These are phyloP conservation scores for Embidobia sp. DNA, from an alignment of 2,888 invertebrate species.

Conservation along the genomic window DNA sequence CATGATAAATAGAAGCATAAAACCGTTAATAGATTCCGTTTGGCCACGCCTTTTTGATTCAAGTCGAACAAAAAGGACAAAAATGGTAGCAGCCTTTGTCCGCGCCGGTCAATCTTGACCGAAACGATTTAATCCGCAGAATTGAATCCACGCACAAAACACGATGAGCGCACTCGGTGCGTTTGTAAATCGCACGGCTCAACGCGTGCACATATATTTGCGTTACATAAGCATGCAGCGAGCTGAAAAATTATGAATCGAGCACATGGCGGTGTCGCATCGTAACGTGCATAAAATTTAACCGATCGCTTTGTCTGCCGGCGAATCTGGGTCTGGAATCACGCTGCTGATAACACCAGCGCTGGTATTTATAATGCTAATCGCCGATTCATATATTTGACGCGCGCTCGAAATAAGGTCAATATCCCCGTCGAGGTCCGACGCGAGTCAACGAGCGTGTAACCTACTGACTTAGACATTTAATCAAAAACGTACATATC, in stretches of 20 bases:
- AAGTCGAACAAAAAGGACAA: neutral
- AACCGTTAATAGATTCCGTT: neutral
- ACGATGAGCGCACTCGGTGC: neutral
- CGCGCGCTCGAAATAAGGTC: slow-evolving; percentile 40
- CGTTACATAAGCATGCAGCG: slow-evolving; percentile 14
- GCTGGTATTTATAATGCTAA: slow-evolving; percentile 32
- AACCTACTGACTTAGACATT: slow-evolving; percentile 28
- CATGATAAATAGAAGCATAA: no score
- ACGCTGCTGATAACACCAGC: slow-evolving; percentile 16
- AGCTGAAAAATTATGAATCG: slow-evolving; percentile 22
- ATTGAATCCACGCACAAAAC: slow-evolving; percentile 5
- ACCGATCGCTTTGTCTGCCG: slow-evolving; percentile 27
- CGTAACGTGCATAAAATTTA: slow-evolving; percentile 25
- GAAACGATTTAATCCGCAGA: slow-evolving; percentile 10
- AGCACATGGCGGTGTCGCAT: slow-evolving; percentile 12
- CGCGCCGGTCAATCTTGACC: neutral
- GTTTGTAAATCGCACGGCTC: slow-evolving; percentile 10
- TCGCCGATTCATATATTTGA: slow-evolving; percentile 20
- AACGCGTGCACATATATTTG: slow-evolving; percentile 12
- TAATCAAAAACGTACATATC: slow-evolving; percentile 4
- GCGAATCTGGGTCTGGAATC: slow-evolving; percentile 1
- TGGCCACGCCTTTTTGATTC: neutral
- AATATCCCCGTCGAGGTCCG: no score
- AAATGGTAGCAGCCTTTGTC: neutral
- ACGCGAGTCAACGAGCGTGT: slow-evolving; percentile 8